phyloP scores from a whole-genome alignment of 2,797 vertebrate species.

The Lepilemur ruficaudatus region DNA sequence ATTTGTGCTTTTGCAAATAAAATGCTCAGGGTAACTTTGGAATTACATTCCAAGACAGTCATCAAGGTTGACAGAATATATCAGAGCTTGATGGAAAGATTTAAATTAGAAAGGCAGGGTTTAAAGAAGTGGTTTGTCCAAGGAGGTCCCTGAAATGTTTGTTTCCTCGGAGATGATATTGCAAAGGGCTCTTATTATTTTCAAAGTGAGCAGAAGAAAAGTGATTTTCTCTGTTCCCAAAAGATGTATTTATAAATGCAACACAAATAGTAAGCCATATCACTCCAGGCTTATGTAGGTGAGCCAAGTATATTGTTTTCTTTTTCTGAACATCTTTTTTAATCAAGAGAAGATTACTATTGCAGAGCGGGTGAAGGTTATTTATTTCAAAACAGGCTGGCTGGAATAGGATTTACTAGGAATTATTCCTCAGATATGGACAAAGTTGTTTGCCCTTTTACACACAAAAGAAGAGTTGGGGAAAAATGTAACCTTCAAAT shows the following conservation, averaged over 20 bases:
- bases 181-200: conserved; percentile 29
- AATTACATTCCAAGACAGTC: conserved; percentile 42
- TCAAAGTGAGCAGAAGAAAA: conserved; percentile 32
- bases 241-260: conserved; percentile 46
- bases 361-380: neutral
- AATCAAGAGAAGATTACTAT: conserved; percentile 59
- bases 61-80: conserved; percentile 53
- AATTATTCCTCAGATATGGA: neutral
- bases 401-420: neutral
- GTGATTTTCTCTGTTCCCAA: conserved; percentile 24
- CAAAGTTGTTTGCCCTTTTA: neutral
- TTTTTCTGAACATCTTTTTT: conserved; percentile 41
- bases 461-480: neutral
- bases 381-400: conserved; percentile 37
- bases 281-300: neutral
- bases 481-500: neutral
- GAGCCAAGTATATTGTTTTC: conserved; percentile 13
- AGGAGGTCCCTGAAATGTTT: neutral
- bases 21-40: conserved; percentile 16
- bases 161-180: conserved; percentile 40
- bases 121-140: neutral
- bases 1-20: conserved; percentile 36
- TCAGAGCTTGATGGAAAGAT: conserved; percentile 24
- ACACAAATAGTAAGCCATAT: neutral
- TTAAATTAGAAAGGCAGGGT: conserved; percentile 16